Evolutionary conservation across 2,888 invertebrate genomes (phyloP).

Genomic region (Tachina fera): DNA sequence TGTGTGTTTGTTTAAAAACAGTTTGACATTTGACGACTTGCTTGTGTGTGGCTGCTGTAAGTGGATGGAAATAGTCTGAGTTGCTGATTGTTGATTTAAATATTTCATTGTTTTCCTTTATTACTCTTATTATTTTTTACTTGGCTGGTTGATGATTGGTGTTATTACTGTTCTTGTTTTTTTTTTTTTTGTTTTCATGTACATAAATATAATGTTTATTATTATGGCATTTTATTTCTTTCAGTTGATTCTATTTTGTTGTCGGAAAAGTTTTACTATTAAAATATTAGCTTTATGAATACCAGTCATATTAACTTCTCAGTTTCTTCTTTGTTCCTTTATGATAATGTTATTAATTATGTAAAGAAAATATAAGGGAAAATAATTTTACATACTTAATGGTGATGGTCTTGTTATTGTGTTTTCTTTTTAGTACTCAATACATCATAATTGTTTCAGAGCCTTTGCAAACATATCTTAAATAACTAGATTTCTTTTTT

Average conservation of each 20-base stretch:
- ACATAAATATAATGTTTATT: slow-evolving; percentile 1
- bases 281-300: neutral
- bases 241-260: slow-evolving; percentile 11
- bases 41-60: slow-evolving; percentile 23
- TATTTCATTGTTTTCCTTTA: slow-evolving; percentile 66
- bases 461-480: no score
- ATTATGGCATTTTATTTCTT: slow-evolving; percentile 19
- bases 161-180: slow-evolving; percentile 10
- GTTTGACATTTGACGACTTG: slow-evolving; percentile 71
- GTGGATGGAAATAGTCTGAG: slow-evolving; percentile 20
- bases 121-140: slow-evolving; percentile 66
- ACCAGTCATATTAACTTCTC: neutral
- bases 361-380: neutral
- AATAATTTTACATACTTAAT: neutral
- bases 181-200: neutral
- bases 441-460: neutral
- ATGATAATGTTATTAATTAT: slow-evolving; percentile 16
- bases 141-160: slow-evolving; percentile 49
- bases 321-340: neutral
- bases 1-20: slow-evolving; percentile 48
- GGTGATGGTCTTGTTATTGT: neutral
- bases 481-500: no score
- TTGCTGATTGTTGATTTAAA: slow-evolving; percentile 58
- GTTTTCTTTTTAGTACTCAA: neutral
- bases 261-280: slow-evolving; percentile 29